Percentiles rank a stretch among this genome's conserved stretches.
Evolutionary conservation across 2,797 vertebrate species (phyloP).

Genomic region (Helicolenus hilgendorfi): DNA sequence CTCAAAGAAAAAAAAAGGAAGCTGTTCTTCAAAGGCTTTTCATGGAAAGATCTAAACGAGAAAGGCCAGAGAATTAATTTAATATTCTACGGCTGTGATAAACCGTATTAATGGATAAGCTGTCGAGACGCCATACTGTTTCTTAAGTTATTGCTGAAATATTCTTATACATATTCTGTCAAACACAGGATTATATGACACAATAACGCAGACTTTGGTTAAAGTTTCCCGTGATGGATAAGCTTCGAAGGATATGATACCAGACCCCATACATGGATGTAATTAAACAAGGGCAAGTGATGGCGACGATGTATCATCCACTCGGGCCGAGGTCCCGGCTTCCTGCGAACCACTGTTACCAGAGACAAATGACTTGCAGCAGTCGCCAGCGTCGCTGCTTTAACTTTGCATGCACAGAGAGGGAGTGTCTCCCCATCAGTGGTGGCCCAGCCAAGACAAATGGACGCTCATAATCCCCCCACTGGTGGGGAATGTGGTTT

Average conservation of each 20-base stretch:
- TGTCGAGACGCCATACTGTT: slow-evolving; percentile 67
- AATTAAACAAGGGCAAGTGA: slow-evolving; percentile 85
- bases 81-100: slow-evolving; percentile 55
- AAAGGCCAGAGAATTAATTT: slow-evolving; percentile 59
- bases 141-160: slow-evolving; percentile 76
- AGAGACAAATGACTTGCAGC: slow-evolving; percentile 84
- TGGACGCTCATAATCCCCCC: slow-evolving; percentile 79
- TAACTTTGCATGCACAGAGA: slow-evolving; percentile 70
- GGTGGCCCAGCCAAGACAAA: slow-evolving; percentile 84
- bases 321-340: slow-evolving; percentile 72
- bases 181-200: slow-evolving; percentile 82
- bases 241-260: slow-evolving; percentile 70
- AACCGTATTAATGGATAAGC: slow-evolving; percentile 74
- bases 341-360: slow-evolving; percentile 74
- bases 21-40: slow-evolving; percentile 50
- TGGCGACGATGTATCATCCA: slow-evolving; percentile 80
- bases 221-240: slow-evolving; percentile 77
- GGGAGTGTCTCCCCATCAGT: slow-evolving; percentile 65
- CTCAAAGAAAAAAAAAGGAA: slow-evolving; percentile 9
- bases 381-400: slow-evolving; percentile 73
- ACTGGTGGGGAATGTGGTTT: slow-evolving; percentile 75
- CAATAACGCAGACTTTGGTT: slow-evolving; percentile 67
- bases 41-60: slow-evolving; percentile 34
- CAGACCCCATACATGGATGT: slow-evolving; percentile 79
- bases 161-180: slow-evolving; percentile 73